Conservation (phyloP, 2,113 vertebrate genomes). For the Zosterops hypoxanthus region DNA sequence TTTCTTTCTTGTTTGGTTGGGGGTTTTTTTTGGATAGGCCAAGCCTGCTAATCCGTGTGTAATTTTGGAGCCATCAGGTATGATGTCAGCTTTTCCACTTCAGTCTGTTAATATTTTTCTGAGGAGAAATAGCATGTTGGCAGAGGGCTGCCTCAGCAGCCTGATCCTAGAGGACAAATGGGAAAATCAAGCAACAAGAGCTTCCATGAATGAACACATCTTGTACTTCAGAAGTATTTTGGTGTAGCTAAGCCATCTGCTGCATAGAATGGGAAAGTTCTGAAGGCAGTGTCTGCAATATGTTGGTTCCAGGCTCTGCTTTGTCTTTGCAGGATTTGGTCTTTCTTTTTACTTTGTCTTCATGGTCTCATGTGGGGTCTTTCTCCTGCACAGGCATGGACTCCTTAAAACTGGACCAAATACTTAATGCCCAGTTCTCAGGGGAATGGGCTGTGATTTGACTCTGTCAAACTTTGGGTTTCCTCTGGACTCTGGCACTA, state of each 20-base stretch:
- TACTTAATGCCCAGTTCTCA: not conserved
- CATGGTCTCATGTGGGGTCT: rapidly evolving
- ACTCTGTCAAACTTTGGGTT: not conserved
- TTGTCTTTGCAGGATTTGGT: not conserved
- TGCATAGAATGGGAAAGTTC: not conserved
- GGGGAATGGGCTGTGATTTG: not conserved
- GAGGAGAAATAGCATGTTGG: not conserved
- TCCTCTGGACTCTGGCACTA: not conserved
- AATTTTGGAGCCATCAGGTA: not conserved
- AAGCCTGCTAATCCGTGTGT: not conserved
- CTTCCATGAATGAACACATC: not conserved
- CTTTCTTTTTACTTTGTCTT: not conserved
- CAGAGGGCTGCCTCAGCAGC: not conserved
- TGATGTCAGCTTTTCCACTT: not conserved
- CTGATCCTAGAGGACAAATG: not conserved
- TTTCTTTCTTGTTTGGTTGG: not conserved
- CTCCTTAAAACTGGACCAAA: not conserved
- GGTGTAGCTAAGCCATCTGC: not conserved
- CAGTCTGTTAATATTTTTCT: not conserved
- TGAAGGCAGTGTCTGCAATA: not conserved
- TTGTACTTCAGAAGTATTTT: not conserved
- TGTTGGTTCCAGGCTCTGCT: not conserved
- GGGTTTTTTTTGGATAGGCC: not conserved
- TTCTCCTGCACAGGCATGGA: not conserved
- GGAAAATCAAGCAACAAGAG: not conserved